Base-by-base conservation (phyloP, 2,888 invertebrate genomes). In the Nyleta sp. region DNA sequence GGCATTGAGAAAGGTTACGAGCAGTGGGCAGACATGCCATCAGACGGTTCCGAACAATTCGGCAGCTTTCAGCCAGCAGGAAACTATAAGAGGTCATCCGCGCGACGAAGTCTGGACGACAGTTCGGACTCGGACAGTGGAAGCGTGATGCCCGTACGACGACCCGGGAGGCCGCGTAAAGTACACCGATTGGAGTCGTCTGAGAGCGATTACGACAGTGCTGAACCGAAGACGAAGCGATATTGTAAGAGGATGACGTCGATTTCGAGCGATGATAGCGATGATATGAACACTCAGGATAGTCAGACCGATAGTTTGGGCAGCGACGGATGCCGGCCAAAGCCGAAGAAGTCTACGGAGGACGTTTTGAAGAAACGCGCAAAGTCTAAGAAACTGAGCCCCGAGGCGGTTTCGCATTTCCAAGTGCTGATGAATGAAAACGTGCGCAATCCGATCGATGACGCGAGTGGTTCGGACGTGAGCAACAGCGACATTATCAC, bases 1-100 rank as follows among this genome's bases (percentile, higher is more conserved):
- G 94, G 94, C 0, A 94, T 94, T 73, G 94, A 94, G 85, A 94
- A 94, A 87, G 94, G 94, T 84, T 92, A 91, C 83, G 91, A 91
- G 76, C 89, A 91, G 11, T 91, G 90, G 89, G 90, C 85, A 13
- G 91, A 91, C 46, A 33, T 85, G 31, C 87, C 87, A 3, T 88
- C 87, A 2, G 89, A 88, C 65, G 85, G 83, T 42, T 90, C 87
- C 11, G 89, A 89, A 68, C 87, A 88, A 52, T 88, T 84, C 15
- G 89, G 87, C 6, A 88, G 87, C 57, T 89, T 87, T 53, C 88
- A 88, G 38, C 87, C 87, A 1, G 87, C 88, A 0, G 88, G 87
- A 0, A 79, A 81, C 3, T 88, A 86, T 75, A 89, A 89, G 57
- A 76, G 88, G 22, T 79, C 85, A 0, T 78, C 87, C n/a, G 82